Percentiles rank a stretch among this genome's conserved stretches.
Conservation (phyloP, 2,888 invertebrate genomes). For the Drosophila rubida region DNA sequence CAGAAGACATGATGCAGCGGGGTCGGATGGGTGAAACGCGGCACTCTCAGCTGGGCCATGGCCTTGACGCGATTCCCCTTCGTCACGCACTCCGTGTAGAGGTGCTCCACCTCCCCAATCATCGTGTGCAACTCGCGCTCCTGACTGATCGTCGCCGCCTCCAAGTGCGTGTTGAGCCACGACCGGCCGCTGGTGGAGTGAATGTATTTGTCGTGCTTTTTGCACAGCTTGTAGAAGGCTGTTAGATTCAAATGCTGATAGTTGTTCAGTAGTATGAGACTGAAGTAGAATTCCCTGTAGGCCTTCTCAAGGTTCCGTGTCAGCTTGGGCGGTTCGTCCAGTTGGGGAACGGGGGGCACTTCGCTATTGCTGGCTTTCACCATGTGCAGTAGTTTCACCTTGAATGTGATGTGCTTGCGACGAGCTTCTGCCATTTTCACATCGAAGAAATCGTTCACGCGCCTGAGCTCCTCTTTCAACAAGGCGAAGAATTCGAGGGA, state of each 20-base stretch:
- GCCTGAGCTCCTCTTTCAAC: conserved; percentile 95
- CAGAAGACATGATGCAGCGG: conserved; percentile 96
- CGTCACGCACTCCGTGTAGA: conserved; percentile 92
- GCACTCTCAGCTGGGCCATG: conserved; percentile 98
- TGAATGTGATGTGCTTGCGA: conserved; percentile 93
- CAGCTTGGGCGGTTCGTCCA: conserved; percentile 35
- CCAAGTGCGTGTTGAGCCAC: conserved; percentile 95
- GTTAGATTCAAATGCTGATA: conserved; percentile 98
- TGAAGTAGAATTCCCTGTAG: conserved; percentile 98
- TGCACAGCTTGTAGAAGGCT: conserved; percentile 98
- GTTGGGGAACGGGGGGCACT: conserved; percentile 18
- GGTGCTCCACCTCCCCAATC: conserved; percentile 91
- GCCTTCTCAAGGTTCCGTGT: conserved; percentile 89
- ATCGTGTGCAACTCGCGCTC: conserved; percentile 86
- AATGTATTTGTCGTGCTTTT: conserved; percentile 97
- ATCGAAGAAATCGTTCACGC: conserved; percentile 97
- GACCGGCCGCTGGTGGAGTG: conserved; percentile 91
- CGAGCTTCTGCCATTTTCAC: conserved; percentile 98
- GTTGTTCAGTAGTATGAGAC: conserved; percentile 96
- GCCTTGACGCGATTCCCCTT: conserved; percentile 96
- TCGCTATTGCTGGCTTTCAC: not conserved
- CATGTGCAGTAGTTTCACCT: conserved; percentile 84
- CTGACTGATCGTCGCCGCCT: conserved; percentile 78
- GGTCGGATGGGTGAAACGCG: conserved; percentile 94
- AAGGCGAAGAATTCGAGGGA: conserved; percentile 96